Evolutionary conservation across 2,888 invertebrate species (phyloP).

Genomic region (Polydrusus tereticollis): DNA sequence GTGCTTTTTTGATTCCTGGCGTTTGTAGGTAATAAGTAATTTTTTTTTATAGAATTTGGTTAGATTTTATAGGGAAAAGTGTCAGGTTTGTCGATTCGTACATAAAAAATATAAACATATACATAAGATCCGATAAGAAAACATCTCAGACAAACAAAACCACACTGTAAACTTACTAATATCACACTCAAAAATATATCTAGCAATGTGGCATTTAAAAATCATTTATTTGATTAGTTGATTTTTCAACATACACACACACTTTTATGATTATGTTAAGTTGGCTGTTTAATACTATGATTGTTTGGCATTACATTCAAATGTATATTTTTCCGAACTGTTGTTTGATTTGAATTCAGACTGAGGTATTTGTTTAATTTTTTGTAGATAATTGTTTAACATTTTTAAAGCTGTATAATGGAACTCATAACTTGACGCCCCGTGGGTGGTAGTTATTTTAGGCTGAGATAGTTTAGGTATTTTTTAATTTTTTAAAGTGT

Average conservation of each 20-base stretch:
- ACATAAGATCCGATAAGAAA: neutral
- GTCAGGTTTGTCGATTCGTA: too few species aligned
- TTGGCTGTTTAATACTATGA: conserved; percentile 27
- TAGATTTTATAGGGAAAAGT: too few species aligned
- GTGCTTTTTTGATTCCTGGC: too few species aligned
- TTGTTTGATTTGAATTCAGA: conserved; percentile 13
- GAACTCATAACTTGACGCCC: conserved; percentile 7
- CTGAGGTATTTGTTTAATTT: conserved; percentile 17
- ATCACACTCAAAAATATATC: conserved; percentile 3
- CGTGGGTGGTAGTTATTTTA: conserved; percentile 10
- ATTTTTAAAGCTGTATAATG: conserved; percentile 16
- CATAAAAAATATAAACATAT: too few species aligned
- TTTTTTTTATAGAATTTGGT: too few species aligned
- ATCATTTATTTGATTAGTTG: conserved; percentile 30
- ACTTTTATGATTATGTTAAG: conserved; percentile 36
- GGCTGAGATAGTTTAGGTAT: neutral
- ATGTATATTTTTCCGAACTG: conserved; percentile 27
- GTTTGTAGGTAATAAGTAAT: too few species aligned
- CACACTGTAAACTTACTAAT: neutral
- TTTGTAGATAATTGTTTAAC: conserved; percentile 14
- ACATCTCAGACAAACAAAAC: neutral
- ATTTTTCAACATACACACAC: conserved; percentile 37
- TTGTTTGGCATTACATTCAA: conserved; percentile 16
- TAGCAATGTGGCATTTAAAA: conserved; percentile 25
- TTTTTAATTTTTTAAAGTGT: neutral